Conservation (phyloP, 2,888 invertebrate genomes). For the Pantelozetes paolii region DNA sequence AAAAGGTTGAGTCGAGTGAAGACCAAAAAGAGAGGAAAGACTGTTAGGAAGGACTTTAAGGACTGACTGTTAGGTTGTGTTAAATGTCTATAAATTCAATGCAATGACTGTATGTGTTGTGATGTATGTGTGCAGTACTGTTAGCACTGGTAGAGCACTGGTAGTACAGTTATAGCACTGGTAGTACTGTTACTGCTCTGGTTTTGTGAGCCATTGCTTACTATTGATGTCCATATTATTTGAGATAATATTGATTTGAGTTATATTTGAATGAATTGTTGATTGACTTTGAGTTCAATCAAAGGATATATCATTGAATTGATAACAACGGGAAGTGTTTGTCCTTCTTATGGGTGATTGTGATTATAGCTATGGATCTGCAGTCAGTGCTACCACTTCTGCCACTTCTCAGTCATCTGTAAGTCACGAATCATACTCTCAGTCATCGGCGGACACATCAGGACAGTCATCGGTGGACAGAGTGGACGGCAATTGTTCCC, state of each 20-base stretch:
- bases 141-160: too few relatives aligned
- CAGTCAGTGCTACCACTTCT: conserved; percentile 23
- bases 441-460: background rate
- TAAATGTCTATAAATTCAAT: conserved; percentile 9
- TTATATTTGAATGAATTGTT: background rate
- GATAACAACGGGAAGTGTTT: background rate
- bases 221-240: background rate
- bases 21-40: conserved; percentile 21
- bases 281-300: background rate
- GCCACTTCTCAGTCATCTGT: conserved; percentile 30
- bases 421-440: conserved; percentile 18
- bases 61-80: background rate
- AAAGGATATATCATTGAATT: background rate
- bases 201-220: background rate
- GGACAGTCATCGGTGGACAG: background rate
- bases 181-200: too few relatives aligned
- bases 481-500: background rate
- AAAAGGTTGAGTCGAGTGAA: background rate
- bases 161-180: too few relatives aligned
- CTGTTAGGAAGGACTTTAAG: background rate
- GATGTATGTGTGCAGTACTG: background rate
- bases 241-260: background rate
- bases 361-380: conserved; percentile 27
- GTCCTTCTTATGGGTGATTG: conserved; percentile 26
- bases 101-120: conserved; percentile 1